Base-by-base conservation (phyloP, 2,888 invertebrate genomes). In the Nomada fucata region DNA sequence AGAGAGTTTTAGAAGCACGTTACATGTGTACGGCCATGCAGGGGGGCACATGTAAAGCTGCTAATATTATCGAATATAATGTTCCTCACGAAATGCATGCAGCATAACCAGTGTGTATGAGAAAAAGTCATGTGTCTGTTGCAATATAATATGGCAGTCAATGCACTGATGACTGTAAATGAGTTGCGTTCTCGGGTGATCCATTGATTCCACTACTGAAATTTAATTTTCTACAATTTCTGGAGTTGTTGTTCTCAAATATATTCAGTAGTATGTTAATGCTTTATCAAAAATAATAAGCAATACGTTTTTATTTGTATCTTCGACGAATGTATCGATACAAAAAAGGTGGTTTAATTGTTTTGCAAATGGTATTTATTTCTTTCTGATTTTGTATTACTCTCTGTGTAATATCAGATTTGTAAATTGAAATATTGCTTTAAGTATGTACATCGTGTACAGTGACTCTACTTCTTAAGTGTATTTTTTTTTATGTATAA, bases 11-110 rank as follows among this genome's bases (percentile, higher is more conserved):
- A 73, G 53, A 44, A 80, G 63, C 64, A 82, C 80, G 57, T 84
- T 81, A 70, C 47, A 68, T 23, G 26, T 71, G 80, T 81, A 83
- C 83, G 85, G 83, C 77, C 79, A 87, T 87, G 81, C 81, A 87
- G 81, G 79, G 69, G 75, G 71, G 76, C 79, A 79, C 70, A 59
- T 69, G 71, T 71, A 59, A 71, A 77, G 36, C 67, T 71, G 83
- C 80, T 76, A 87, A 88, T 81, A 79, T 83, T 88, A 86, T 87
- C 77, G 79, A 84, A 87, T 82, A 86, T 86, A 86, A 91, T 91
- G 91, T 91, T 91, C 91, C 90, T 91, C 88, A 86, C 79, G 86
- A 88, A 89, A 89, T 91, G 89, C 90, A 90, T 88, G 90, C 79
- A 88, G 85, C 86, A 89, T 89, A 85, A 69, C 70, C 81, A 76